Base-by-base conservation (phyloP, 1,140 invertebrate genomes). In the Lordiphosa stackelbergi region DNA sequence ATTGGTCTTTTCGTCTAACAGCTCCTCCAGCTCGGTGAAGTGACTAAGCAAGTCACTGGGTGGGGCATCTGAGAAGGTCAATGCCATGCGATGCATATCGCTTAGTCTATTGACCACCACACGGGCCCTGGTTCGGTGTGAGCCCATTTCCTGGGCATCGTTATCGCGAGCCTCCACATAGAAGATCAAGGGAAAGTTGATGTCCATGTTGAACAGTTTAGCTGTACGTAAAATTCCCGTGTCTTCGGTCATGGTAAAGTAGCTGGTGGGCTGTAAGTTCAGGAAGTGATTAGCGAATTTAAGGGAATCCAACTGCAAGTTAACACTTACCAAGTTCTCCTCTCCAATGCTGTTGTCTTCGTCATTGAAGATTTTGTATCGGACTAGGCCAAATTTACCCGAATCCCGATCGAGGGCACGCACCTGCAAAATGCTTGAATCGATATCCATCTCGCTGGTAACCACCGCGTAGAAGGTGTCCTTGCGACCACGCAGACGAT, bases 341-440 rank as follows among this genome's bases (percentile, higher is more conserved):
- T 92, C 91, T 4, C 91, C 90, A 1, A 90, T 90, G n/a, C 86
- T 88, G 57, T 90, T 90, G 0, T 87, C 75, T 8, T 87, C 86
- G 5, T 88, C 86, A 43, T 88, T 85, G 40, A 49, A 88, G 10
- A 88, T 77, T 22, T 73, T 91, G 73, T 95, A 97, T 46, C 92
- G 90, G 2, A 97, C 88, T 72, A 92, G 92, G 0, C 94, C 94
- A 77, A 91, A 95, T 57, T 92, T 91, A 4, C 94, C 94, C 55
- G 93, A 95, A 66, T 97, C 95, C 54, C 91, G 91, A 85, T 97
- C 95, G 59, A 92, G 91, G 3, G 95, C 95, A 88, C 94, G 88
- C 1, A 88, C 81, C 89, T 95, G 94, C 16, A 95, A 86, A 6
- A 96, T 92, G 28, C 92, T 91, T 1, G 93, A 92, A 1, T 91